A percentile compares a stretch with the other conserved stretches of the same genome.
phyloP scores from a whole-genome alignment of 2,888 invertebrate species.

The Sarcophaga carnaria region DNA sequence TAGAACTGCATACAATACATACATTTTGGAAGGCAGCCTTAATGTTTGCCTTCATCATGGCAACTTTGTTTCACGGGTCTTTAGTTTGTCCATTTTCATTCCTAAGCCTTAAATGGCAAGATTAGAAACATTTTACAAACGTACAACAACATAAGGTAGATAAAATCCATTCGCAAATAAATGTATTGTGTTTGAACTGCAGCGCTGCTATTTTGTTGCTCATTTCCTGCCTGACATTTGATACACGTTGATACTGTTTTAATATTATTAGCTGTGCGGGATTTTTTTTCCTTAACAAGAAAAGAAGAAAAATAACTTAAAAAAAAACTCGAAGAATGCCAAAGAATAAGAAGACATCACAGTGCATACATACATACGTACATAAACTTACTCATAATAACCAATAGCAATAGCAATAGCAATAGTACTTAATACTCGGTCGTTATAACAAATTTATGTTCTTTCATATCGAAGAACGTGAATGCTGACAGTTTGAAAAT shows the following conservation, averaged over 20 bases:
- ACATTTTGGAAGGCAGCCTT: too few species aligned
- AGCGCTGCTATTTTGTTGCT: neutral
- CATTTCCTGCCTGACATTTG: neutral
- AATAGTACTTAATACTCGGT: neutral
- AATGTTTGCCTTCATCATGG: too few species aligned
- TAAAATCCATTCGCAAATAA: too few species aligned
- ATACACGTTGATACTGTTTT: neutral
- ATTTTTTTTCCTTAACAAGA: neutral
- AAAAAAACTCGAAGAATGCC: neutral
- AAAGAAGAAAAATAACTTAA: neutral
- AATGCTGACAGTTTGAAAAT: conserved; percentile 47
- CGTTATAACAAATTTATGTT: conserved; percentile 12
- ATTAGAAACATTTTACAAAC: too few species aligned
- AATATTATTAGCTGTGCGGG: conserved; percentile 19
- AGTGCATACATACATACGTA: too few species aligned
- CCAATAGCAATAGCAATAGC: too few species aligned
- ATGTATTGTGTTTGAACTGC: neutral
- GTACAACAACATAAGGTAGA: too few species aligned
- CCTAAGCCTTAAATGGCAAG: too few species aligned
- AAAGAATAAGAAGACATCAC: neutral
- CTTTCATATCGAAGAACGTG: conserved; percentile 27
- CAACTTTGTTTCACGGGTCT: too few species aligned
- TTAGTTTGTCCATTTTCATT: too few species aligned
- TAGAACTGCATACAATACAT: too few species aligned
- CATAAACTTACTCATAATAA: too few species aligned